Base-by-base conservation (phyloP, 2,113 vertebrate genomes). In the Holacanthus passer region DNA sequence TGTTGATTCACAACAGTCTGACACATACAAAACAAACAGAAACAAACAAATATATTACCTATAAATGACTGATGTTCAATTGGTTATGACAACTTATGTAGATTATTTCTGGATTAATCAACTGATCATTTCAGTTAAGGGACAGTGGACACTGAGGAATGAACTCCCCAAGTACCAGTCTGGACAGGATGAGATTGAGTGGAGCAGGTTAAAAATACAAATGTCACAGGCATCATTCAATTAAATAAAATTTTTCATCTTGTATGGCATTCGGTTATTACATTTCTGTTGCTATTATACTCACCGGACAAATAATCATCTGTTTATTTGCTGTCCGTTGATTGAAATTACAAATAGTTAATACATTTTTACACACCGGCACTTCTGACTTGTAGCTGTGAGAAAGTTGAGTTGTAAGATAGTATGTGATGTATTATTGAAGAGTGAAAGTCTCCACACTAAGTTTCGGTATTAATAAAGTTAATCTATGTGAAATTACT, bases 21-120 rank as follows among this genome's bases (percentile, higher is more conserved):
- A 64, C 6, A 64, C 32, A 41, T 29, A 37, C 58, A 63, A 48
- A 76, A 64, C 22, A 73, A 55, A 39, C 68, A n/a, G n/a, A n/a
- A n/a, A n/a, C n/a, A n/a, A n/a, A n/a, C n/a, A n/a, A n/a, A n/a
- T n/a, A n/a, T n/a, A n/a, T n/a, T n/a, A n/a, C n/a, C 4, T 5
- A 41, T 41, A 41, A 41, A 41, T 41, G 11, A 12, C 39, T 2
- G 11, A 16, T 37, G 29, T 6, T 35, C 8, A 12, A 16, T 35
- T n/a, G n/a, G n/a, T 20, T 22, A 58, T 58, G 6, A 19, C 9
- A 59, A 10, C 19, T 3, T 5, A 17, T 29, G 27, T 16, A 7
- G n/a, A 52, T 55, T 55, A 55, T 53, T 53, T 24, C 7, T 59
- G 56, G 29, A 59, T 32, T 35, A 59, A 35, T 35, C 2, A 3